Evolutionary conservation across 2,888 invertebrate species (phyloP).

Genomic region (Lordiphosa andalusiaca): DNA sequence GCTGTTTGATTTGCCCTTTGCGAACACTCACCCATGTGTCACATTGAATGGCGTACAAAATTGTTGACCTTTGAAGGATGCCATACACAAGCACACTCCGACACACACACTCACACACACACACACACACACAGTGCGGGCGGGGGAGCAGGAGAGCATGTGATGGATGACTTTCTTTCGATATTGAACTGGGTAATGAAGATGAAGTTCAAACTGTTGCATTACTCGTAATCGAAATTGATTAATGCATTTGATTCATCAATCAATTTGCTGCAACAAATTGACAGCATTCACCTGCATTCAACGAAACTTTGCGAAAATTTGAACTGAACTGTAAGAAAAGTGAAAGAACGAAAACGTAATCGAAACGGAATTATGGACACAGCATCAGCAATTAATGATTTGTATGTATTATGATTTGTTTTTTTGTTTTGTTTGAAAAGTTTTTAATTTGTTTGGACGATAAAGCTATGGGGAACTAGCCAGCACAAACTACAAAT

Average conservation of each 20-base stretch:
- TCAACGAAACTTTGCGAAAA: background rate
- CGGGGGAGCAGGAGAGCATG: conserved; percentile 15
- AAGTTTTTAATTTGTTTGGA: background rate
- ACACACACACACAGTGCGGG: conserved; percentile 5
- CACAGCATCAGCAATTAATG: conserved; percentile 12
- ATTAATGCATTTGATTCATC: conserved; percentile 35
- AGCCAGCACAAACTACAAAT: background rate
- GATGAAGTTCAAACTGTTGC: conserved; percentile 51
- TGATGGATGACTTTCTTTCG: conserved; percentile 58
- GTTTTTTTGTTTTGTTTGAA: conserved; percentile 1
- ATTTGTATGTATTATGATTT: conserved; percentile 49
- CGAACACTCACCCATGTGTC: conserved; percentile 14
- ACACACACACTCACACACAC: conserved; percentile 11
- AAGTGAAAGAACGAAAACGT: background rate
- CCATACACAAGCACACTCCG: conserved; percentile 21
- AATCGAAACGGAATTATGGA: conserved; percentile 3
- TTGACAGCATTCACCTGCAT: conserved; percentile 1
- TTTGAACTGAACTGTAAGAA: background rate
- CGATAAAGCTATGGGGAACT: conserved; percentile 1
- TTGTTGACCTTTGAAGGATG: conserved; percentile 54
- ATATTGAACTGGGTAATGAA: conserved; percentile 15
- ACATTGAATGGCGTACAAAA: conserved; percentile 10
- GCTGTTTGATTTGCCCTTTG: conserved; percentile 9
- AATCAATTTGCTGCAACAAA: conserved; percentile 18
- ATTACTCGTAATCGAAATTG: conserved; percentile 47